Evolutionary conservation across 2,888 invertebrate genomes (phyloP).

Genomic region (Nomada goodeniana): DNA sequence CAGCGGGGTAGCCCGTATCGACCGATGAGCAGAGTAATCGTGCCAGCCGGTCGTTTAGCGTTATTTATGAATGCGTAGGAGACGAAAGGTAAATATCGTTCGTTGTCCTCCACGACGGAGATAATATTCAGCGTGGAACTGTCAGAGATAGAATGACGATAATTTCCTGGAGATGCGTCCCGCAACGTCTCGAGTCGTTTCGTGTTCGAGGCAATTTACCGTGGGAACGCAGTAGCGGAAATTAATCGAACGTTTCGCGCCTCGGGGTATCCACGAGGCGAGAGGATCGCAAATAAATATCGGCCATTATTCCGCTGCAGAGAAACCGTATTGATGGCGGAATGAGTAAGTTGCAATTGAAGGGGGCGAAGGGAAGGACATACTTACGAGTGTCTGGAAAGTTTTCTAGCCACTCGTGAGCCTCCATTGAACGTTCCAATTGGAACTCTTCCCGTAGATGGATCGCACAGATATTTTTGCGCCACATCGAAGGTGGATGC

Average conservation of each 20-base stretch:
- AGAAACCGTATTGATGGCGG: constrained; percentile 14
- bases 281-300: constrained; percentile 30
- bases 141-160: not conserved
- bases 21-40: constrained; percentile 23
- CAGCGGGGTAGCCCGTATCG: constrained; percentile 13
- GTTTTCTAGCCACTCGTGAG: constrained; percentile 51
- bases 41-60: constrained; percentile 28
- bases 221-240: constrained; percentile 16
- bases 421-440: constrained; percentile 44
- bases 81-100: constrained; percentile 28
- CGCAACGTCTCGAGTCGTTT: constrained; percentile 13
- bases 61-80: constrained; percentile 17
- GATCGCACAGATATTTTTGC: not conserved
- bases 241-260: constrained; percentile 29
- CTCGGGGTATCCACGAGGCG: not conserved
- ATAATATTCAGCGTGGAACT: constrained; percentile 1
- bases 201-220: not conserved
- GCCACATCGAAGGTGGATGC: not conserved
- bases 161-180: constrained; percentile 3
- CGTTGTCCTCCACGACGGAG: not conserved
- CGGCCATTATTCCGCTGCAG: constrained; percentile 8
- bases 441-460: constrained; percentile 45
- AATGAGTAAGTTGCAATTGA: not conserved
- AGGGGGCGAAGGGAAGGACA: constrained; percentile 10
- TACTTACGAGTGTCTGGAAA: constrained; percentile 58